Evolutionary conservation across 1,140 invertebrate species (phyloP).

Genomic region (Nasonia vitripennis): DNA sequence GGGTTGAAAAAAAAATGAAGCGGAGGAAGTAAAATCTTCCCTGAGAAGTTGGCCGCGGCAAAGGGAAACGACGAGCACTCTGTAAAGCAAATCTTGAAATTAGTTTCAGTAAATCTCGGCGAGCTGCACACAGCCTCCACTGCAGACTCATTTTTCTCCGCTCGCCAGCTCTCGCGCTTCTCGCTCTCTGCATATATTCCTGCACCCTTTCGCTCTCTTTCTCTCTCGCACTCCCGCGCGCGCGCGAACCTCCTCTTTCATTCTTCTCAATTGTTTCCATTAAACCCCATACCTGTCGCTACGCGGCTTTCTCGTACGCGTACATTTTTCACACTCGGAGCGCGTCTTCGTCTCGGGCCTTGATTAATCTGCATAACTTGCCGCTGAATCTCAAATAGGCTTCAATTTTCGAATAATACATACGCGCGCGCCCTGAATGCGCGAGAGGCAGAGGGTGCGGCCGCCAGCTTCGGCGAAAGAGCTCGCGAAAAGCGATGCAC

Average conservation of each 20-base stretch:
- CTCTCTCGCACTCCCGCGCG: background rate
- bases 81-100: slow-evolving; percentile 45
- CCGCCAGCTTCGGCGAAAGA: background rate
- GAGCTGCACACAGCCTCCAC: background rate
- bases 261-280: slow-evolving; percentile 29
- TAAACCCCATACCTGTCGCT: background rate
- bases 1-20: background rate
- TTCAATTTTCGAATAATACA: background rate
- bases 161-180: background rate
- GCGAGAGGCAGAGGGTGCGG: background rate
- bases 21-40: background rate
- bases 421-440: background rate
- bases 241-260: background rate
- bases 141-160: slow-evolving; percentile 37
- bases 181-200: slow-evolving; percentile 14
- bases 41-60: background rate
- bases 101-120: slow-evolving; percentile 44
- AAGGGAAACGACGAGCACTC: slow-evolving; percentile 24
- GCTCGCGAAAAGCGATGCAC: background rate
- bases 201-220: background rate
- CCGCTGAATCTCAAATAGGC: background rate
- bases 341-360: background rate
- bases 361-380: background rate
- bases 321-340: background rate
- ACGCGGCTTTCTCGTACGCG: background rate